Base-by-base conservation (phyloP, 2,113 vertebrate genomes). In the Bagarius yarrelli region DNA sequence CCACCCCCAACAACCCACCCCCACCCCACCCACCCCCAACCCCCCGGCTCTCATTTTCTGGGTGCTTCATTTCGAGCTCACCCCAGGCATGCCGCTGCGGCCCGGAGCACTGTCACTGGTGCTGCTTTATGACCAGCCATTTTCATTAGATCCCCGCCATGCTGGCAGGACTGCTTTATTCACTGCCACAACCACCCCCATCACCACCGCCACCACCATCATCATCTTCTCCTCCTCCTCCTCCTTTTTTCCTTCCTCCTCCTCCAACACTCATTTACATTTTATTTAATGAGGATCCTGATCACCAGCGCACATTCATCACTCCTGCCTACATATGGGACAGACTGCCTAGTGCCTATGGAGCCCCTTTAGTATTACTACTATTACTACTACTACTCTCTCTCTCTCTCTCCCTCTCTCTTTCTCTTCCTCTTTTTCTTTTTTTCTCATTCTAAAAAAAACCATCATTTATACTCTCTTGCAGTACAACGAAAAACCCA, bases 241-340 rank as follows among this genome's bases (percentile, higher is more conserved):
- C 64, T 47, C 44, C 19, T 55, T 12, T 14, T 4, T 55, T 55
- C 53, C 44, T 47, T 23, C 40, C 53, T 30, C 55, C 55, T 56
- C 61, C 34, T 30, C 71, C 16, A 44, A 78, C 81, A 67, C 85
- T 86, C 88, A 87, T 89, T 86, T 89, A 82, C 86, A 89, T 89
- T 85, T 87, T 79, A 86, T 87, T 87, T 89, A 89, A 89, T 87
- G 85, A 89, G 86, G 85, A 85, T 86, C 83, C 88, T 86, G 86
- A 87, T 87, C 84, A 87, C 85, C 86, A 85, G 83, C 32, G 75
- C 84, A 82, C 86, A 87, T 89, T 87, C 85, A 89, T 89, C 86
- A 87, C 85, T 84, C 74, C 84, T 84, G 81, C 81, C 85, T 79
- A 56, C 76, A 80, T 82, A 81, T 82, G 77, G 82, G 78, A 85